Base-by-base conservation (phyloP, 2,113 vertebrate species). In the Gobio gobio region DNA sequence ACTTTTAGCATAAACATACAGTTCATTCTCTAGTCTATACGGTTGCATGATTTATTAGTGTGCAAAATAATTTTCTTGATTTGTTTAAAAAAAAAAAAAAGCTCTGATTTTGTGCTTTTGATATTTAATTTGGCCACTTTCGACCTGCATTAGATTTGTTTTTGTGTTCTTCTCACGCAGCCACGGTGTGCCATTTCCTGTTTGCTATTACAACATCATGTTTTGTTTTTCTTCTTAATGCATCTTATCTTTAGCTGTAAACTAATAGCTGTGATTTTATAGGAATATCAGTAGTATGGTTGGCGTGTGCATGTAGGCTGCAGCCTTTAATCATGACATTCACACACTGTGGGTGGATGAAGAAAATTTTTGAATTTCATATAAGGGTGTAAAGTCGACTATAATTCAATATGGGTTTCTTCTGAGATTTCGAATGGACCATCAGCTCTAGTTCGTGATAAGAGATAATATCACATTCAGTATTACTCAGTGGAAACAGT, bases 401-500 rank as follows among this genome's bases (percentile, higher is more conserved):
- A 33, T 78, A 63, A 45, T 49, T 76, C 58, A 26, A 61, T 43
- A 45, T 51, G 61, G 18, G 61, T 72, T 64, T 16, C 59, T 74
- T 54, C 64, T 49, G 45, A 79, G 24, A 74, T 59, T 85, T 24
- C 3, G 49, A 73, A 73, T n/a, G 26, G 58, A 49, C 72, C n/a
- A 0, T 13, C 1, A 16, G 33, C 24, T 47, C 33, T 63, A 59
- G 51, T 61, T 70, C 6, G 40, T 49, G 18, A 79, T 80, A 64
- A 47, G 76, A 79, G 77, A 85, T 80, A n/a, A 22, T 26, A 74
- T 85, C 76, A 10, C 22, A 16, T 45, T 81, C 45, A 33, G 40
- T 78, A 56, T 87, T 83, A 84, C 54, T 87, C 81, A 83, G 26
- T 78, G 80, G 85, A 83, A 83, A 70, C 18, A 9, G 22, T 77